Evolutionary conservation across 2,888 invertebrate species (phyloP), one percentile per base, ranked within the genome.

Genomic region (Epinotia nisella): DNA sequence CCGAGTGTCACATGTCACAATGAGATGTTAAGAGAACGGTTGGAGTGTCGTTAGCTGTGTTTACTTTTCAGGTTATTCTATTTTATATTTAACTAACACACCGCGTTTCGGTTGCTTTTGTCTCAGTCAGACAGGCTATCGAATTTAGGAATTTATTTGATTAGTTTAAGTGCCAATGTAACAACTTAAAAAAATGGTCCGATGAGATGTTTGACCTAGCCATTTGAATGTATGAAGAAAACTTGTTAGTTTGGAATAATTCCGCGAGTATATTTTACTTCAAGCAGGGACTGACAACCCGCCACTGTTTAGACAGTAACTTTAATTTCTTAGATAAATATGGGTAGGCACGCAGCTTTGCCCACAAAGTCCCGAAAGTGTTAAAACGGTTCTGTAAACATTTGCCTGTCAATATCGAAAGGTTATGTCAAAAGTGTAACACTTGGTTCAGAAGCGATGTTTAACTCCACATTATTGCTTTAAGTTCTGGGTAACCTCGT

Each of bases 391-490:
- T 75, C 53, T 17, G 76, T 75, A 76, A 84, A 85, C 83, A 81
- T 83, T 81, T 78, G 82, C 78, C 74, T 77, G 80, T 82, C 78
- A 82, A 83, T 83, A 83, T 83, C 78, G 78, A 82, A 82, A 82
- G 83, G 84, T 84, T 85, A 84, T 79, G 84, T 85, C 81, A 83
- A 83, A 85, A 83, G 80, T 79, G 76, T 81, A 79, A 77, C 76
- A 74, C 72, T 76, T 78, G 75, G 81, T 77, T 64, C 65, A 60
- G 70, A 65, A 65, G 45, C 53, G 58, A 59, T 45, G 56, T 68
- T 68, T 56, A 45, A n/a, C 24, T 58, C 58, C 29, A 49, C 58
- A 35, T 59, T 68, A 59, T 59, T 45, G 45, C 49, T 35, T 49
- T 58, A 68, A 68, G 59, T 68, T 59, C 59, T 59, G n/a, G 55